These are phyloP conservation scores for Microcebus ravelobensis DNA, from an alignment of 2,113 vertebrate species.

Conservation along the genomic window DNA sequence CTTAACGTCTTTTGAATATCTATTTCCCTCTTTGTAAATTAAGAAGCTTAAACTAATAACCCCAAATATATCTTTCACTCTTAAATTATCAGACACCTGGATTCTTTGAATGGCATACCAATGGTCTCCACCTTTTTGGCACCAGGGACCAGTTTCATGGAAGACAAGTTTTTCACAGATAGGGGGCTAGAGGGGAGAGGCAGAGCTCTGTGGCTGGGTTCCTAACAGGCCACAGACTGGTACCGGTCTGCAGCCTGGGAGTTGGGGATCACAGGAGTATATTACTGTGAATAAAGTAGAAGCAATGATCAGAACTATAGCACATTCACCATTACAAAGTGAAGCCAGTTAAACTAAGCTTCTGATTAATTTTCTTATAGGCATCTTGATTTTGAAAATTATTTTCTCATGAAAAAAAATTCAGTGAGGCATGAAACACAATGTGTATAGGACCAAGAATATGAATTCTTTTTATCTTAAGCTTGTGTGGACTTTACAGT, in stretches of 20 bases:
- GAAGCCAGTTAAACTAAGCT: background rate
- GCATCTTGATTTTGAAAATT: background rate
- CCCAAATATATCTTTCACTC: background rate
- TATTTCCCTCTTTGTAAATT: background rate
- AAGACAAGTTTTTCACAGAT: no score
- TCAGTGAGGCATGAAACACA: background rate
- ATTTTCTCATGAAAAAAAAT: background rate
- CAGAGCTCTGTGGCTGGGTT: no score
- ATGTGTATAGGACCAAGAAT: background rate
- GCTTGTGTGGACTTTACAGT: background rate
- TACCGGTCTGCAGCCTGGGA: no score
- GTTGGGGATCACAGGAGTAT: background rate
- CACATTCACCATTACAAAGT: background rate
- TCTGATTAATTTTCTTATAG: background rate
- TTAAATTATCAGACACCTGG: background rate
- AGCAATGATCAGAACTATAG: background rate
- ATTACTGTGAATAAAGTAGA: background rate
- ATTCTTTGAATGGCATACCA: background rate
- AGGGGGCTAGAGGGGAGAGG: no score
- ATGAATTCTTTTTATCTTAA: background rate
- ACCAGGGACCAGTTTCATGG: no score
- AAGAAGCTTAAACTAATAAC: background rate
- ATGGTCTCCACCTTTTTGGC: no score
- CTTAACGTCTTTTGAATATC: background rate
- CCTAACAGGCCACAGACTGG: no score